Conservation (phyloP, 2,113 vertebrate genomes). For the Entosphenus tridentatus region DNA sequence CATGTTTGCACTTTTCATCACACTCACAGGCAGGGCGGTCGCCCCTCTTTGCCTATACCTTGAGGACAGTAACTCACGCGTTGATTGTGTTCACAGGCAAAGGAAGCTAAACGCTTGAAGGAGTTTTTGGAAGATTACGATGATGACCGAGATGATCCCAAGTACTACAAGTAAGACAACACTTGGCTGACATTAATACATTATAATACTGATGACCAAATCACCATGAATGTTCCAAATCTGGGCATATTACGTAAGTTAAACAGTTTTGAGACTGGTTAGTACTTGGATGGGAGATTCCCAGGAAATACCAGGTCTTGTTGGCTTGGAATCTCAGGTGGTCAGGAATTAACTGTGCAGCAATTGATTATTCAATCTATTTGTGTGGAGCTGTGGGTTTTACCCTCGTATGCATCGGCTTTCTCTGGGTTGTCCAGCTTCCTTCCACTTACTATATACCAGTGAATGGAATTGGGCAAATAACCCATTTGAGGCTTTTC, state of each 20-base stretch:
- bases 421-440: not conserved
- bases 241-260: too few relatives aligned
- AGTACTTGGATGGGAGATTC: too few relatives aligned
- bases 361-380: too few relatives aligned
- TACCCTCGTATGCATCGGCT: not conserved
- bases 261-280: too few relatives aligned
- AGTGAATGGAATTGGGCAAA: not conserved
- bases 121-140: conserved; percentile 98
- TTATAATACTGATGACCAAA: too few relatives aligned
- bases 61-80: not conserved
- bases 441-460: not conserved
- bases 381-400: not conserved
- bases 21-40: not conserved
- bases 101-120: conserved; percentile 88
- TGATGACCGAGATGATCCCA: conserved; percentile 88
- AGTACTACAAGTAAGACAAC: conserved; percentile 60
- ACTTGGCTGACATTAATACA: too few relatives aligned
- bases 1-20: not conserved
- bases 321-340: too few relatives aligned
- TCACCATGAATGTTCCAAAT: too few relatives aligned
- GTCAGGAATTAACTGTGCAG: too few relatives aligned
- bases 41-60: not conserved
- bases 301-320: too few relatives aligned
- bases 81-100: conserved; percentile 31
- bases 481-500: not conserved